Base-by-base conservation (phyloP, 1,140 invertebrate species). In the Drosophila mojavensis region DNA sequence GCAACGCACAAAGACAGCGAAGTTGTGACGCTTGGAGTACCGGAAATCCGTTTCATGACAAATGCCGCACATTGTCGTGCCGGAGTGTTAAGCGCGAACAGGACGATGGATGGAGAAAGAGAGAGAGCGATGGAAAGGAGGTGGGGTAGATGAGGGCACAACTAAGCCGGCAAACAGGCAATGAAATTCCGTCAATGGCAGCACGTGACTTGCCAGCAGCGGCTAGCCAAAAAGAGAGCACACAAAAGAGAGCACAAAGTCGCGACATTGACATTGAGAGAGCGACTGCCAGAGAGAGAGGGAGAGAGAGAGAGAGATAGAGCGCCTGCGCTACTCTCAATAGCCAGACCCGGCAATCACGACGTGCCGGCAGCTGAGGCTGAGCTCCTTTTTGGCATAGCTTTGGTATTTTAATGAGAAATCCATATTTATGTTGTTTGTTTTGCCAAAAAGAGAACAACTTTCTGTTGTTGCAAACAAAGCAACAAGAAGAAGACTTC, bases 401-500 rank as follows among this genome's bases (percentile, higher is more conserved):
- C 78, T 89, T 84, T 81, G 68, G 78, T 75, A 89, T 89, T 89
- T 89, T 89, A 89, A 89, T 89, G 84, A 89, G 85, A 89, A 89
- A 89, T 89, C 84, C 84, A 89, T 89, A 89, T 89, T 89, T 84
- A 89, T 89, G 84, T 81, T 89, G 85, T 84, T 90, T 90, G 85
- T 81, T 88, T 89, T 89, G 85, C 73, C 62, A 71, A 82, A 86
- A 85, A 56, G 53, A 33, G 48, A 43, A 43, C 13, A 56, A 70
- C 15, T 54, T 51, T 55, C 59, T 72, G 71, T 66, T 73, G 45
- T 58, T 67, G 63, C 43, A 66, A 68, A 72, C 24, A 26, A 26
- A 26, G 5, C 28, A 30, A 30, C 4, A 30, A 30, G 28, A 30
- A 6, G 28, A 50, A 26, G 11, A 51, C 11, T 10, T 11, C 10